Evolutionary conservation across 2,888 invertebrate genomes (phyloP).

Genomic region (Agonopterix subpropinquella): DNA sequence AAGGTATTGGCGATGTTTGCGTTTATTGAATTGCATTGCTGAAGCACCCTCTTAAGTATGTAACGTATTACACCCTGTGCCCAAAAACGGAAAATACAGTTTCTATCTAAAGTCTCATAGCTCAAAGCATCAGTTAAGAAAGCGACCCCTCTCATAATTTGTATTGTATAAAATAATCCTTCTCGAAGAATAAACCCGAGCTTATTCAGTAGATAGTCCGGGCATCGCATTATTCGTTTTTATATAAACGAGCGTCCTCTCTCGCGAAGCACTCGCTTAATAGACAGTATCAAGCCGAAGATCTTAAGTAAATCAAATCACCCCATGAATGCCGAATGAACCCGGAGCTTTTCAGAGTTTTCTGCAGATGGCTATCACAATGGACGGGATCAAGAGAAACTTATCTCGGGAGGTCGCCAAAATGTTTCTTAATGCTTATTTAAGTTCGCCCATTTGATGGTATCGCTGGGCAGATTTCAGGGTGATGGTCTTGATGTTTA

Average conservation of each 20-base stretch:
- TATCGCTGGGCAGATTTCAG: conserved; percentile 25
- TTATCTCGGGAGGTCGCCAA: conserved; percentile 63
- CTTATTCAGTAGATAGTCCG: neutral
- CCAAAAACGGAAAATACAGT: no score
- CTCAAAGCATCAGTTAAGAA: no score
- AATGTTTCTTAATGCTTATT: conserved; percentile 71
- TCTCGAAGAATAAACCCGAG: neutral
- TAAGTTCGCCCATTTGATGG: conserved; percentile 62
- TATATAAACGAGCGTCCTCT: conserved; percentile 45
- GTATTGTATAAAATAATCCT: neutral
- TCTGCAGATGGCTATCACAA: conserved; percentile 70
- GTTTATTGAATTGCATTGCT: no score
- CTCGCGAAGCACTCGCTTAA: conserved; percentile 50
- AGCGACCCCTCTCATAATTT: no score
- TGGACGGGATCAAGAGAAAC: conserved; percentile 64
- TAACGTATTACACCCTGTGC: no score
- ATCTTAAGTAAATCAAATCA: conserved; percentile 76
- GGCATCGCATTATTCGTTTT: conserved; percentile 36
- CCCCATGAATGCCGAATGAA: conserved; percentile 72
- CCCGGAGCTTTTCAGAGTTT: conserved; percentile 64
- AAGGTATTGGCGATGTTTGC: no score
- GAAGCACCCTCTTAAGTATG: no score
- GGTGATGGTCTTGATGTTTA: no score
- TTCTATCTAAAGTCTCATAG: no score
- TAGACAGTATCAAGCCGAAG: conserved; percentile 65